Evolutionary conservation across 2,113 vertebrate genomes (phyloP), one percentile per base, ranked within the genome.

Genomic region (Tretioscincus oriximinensis): DNA sequence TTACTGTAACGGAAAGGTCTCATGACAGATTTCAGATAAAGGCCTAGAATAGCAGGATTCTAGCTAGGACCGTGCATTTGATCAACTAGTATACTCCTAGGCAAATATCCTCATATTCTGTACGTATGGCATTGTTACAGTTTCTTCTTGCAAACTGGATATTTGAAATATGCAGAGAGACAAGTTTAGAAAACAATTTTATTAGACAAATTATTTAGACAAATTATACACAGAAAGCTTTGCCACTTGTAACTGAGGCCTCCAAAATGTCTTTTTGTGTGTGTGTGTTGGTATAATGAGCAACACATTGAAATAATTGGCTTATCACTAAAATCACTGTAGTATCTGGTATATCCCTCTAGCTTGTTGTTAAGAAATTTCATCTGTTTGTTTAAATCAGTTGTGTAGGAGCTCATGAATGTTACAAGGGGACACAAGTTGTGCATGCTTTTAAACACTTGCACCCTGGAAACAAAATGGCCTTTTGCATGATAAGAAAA

Each of bases 201-300:
- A 99, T 99, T 99, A 99, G 98, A 99, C 98, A 99, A 99, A 99
- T 99, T 98, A 98, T 99, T 99, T 99, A 99, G 98, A 99, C 98
- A 99, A 99, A 99, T 99, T 99, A 99, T 98, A 98, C 98, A 99
- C 98, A 98, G 98, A 99, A 99, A 99, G 98, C 97, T 98, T 98
- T 97, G 98, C 97, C 97, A 98, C 97, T 99, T 98, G 95, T 97
- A 98, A 98, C 97, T 96, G 98, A 98, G 97, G 97, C 97, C 96
- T 97, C 95, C 94, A 97, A 96, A 97, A 95, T 94, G 91, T 95
- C 93, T 97, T 58, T 58, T 16, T 51, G 9, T 51, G 9, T 51
- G 51, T 96, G 97, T 98, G 96, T 96, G 96, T 97, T 97, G 95
- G 95, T 97, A 97, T 97, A 98, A 98, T 98, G 99, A 97, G 97